Evolutionary conservation across 30 jellyfish, hydroid and myxozoan species (phyloP), one percentile per base, ranked within the genome.

Genomic region (Aurelia aurita): DNA sequence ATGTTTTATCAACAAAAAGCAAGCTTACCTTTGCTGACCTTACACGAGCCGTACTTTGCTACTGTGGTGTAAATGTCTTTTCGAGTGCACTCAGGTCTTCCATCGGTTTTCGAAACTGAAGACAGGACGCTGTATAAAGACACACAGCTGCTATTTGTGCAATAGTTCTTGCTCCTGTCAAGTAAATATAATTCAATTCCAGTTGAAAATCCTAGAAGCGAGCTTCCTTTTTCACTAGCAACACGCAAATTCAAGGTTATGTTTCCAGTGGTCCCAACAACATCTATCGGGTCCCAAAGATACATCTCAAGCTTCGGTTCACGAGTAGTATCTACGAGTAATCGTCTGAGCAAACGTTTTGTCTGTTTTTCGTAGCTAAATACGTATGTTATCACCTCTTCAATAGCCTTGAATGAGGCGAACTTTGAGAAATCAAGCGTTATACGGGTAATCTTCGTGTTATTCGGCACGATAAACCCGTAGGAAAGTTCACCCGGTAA

Each of bases 31-130:
- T 9, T 16, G 47, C 66, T 35, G 10, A 70, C 93, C 80, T 55
- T 35, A 65, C 93, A 83, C 1, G 80, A 31, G 5, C 55, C 34
- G 29, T 83, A 83, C 28, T 83, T 83, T 12, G 57, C 61, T 31
- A 58, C 27, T 25, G 72, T 66, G 32, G 72, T 79, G 47, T 2
- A 58, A 49, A 27, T 58, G 22, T 83, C 93, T 18, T 70, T 32
- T 29, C 93, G 58, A 16, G 81, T 60, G 32, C 93, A 83, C 58
- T 83, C 93, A 16, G 69, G 87, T 57, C 62, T 83, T 22, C 78
- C 78, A 22, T 8, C n/a, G 1, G 28, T 34, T 9, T 18, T 47
- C 80, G 22, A 15, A 32, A 77, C 55, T 28, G 61, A 9, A 20
- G 78, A 3, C 26, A 77, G 20, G n/a, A 8, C 74, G 29, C 31